Evolutionary conservation across 2,797 vertebrate species (phyloP).

Genomic region (Coendou prehensilis): DNA sequence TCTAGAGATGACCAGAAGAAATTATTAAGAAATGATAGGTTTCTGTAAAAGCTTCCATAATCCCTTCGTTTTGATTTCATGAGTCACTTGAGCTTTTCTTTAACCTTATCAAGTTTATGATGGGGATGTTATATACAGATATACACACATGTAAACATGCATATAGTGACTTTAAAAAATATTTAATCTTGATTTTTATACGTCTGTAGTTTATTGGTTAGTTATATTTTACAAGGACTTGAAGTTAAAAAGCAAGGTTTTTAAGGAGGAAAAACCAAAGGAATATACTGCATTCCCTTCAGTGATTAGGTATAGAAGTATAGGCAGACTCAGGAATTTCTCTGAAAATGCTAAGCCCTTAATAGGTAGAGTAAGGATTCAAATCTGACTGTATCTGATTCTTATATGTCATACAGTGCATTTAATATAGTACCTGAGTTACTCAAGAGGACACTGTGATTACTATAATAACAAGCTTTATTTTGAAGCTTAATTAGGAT

Average conservation of each 20-base stretch:
- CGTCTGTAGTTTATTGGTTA: neutral
- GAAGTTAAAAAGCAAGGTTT: neutral
- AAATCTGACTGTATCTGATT: neutral
- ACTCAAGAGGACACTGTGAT: neutral
- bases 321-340: neutral
- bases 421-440: neutral
- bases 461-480: neutral
- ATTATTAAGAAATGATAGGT: neutral
- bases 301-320: neutral
- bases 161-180: slow-evolving; percentile 18
- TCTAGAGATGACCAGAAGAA: slow-evolving; percentile 5
- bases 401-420: neutral
- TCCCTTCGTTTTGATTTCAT: slow-evolving; percentile 13
- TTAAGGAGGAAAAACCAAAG: neutral
- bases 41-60: neutral
- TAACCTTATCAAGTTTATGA: neutral
- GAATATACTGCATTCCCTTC: neutral
- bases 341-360: neutral
- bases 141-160: neutral
- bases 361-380: neutral
- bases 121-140: neutral
- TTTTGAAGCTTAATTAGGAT: neutral
- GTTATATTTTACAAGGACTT: neutral
- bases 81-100: neutral
- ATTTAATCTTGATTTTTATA: slow-evolving; percentile 2